A percentile compares a stretch with the other conserved stretches of the same genome.
Conservation (phyloP, 2,113 vertebrate species). For the Neotragus moschatus region DNA sequence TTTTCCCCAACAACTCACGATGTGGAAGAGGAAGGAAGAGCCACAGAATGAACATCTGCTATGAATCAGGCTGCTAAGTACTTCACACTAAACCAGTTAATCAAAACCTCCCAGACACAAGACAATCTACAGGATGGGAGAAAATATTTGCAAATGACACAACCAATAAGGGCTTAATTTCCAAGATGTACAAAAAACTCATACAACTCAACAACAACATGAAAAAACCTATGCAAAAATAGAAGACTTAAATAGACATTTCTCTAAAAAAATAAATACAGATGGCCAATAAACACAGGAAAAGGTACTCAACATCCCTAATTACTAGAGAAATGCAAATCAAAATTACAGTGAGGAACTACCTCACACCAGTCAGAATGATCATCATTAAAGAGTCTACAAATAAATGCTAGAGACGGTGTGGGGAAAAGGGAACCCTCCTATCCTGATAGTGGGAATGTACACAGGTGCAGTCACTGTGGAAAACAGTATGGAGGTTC, state of each 20-base stretch:
- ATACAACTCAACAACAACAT: neutral
- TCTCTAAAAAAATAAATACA: neutral
- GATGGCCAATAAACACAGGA: neutral
- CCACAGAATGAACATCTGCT: fast-evolving
- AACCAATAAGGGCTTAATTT: neutral
- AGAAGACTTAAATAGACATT: neutral
- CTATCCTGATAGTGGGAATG: neutral
- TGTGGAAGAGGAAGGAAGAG: neutral
- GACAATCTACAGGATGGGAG: neutral
- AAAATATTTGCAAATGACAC: neutral
- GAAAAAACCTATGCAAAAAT: neutral
- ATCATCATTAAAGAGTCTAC: neutral
- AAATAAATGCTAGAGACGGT: neutral
- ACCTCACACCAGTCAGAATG: neutral
- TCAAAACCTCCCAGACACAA: neutral
- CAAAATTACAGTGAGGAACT: neutral
- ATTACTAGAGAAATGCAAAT: neutral
- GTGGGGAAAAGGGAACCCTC: neutral
- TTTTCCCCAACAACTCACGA: neutral
- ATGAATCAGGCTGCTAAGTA: neutral
- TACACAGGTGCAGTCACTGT: neutral
- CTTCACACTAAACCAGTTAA: neutral
- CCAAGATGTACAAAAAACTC: neutral
- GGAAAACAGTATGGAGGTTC: neutral
- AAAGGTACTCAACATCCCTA: neutral